These are phyloP conservation scores for Drosophila prosaltans DNA, from an alignment of 1,140 invertebrate genomes.

Conservation along the genomic window DNA sequence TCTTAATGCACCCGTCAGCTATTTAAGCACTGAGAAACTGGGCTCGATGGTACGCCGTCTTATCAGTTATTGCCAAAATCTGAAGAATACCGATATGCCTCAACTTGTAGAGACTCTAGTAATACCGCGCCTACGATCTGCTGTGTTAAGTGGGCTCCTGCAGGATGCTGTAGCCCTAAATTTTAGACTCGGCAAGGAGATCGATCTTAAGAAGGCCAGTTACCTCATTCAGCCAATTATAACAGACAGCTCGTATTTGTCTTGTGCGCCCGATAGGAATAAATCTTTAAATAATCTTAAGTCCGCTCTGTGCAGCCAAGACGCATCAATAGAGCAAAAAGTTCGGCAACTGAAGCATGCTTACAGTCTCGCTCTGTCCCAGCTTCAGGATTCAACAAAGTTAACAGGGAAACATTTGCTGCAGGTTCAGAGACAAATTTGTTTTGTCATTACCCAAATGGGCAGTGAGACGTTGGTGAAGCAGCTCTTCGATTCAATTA, in stretches of 20 bases:
- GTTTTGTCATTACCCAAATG: conserved; percentile 49
- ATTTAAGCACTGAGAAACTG: background rate
- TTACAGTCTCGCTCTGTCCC: conserved; percentile 39
- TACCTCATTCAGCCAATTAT: conserved; percentile 28
- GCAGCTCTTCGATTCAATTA: conserved; percentile 47
- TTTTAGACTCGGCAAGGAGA: background rate
- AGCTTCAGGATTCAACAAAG: conserved; percentile 10
- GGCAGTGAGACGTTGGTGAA: conserved; percentile 50
- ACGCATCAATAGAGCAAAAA: background rate
- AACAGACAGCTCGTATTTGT: conserved; percentile 46
- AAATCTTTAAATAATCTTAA: conserved; percentile 13
- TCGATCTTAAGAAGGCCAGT: background rate
- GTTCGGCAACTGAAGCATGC: conserved; percentile 22
- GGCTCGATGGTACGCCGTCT: conserved; percentile 9
- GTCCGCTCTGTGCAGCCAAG: background rate
- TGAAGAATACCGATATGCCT: background rate
- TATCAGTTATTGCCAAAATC: conserved; percentile 13
- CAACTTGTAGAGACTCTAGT: conserved; percentile 19
- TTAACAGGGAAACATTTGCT: conserved; percentile 18
- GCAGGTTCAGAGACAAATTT: conserved; percentile 24
- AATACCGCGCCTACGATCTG: conserved; percentile 50
- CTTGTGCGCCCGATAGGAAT: conserved; percentile 14
- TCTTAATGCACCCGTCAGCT: background rate
- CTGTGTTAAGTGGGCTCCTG: conserved; percentile 48
- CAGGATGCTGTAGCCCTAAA: conserved; percentile 32